Conservation (phyloP, 2,113 vertebrate species). For the Larimichthys polyactis region DNA sequence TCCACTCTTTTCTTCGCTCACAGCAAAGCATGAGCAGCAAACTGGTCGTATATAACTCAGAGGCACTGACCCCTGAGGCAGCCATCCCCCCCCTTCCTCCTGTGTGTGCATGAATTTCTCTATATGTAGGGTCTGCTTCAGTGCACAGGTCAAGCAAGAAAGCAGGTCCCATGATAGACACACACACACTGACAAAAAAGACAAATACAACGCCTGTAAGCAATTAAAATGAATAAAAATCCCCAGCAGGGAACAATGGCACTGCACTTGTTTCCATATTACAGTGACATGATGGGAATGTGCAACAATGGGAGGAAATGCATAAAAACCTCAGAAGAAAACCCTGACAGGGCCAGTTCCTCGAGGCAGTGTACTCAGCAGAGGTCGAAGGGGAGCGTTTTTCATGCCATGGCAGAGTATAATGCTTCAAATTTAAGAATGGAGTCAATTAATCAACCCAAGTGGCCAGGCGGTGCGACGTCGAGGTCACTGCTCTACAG, state of each 20-base stretch:
- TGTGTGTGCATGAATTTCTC: slow-evolving; percentile 29
- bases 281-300: slow-evolving; percentile 36
- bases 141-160: slow-evolving; percentile 61
- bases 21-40: slow-evolving; percentile 49
- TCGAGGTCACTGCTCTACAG: neutral
- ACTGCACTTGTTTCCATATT: slow-evolving; percentile 9
- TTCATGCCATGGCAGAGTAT: slow-evolving; percentile 14
- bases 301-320: slow-evolving; percentile 67
- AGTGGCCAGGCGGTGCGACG: slow-evolving; percentile 4
- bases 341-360: slow-evolving; percentile 28
- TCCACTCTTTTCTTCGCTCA: neutral
- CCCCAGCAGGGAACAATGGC: slow-evolving; percentile 30
- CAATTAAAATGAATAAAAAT: slow-evolving; percentile 12
- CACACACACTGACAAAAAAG: slow-evolving; percentile 4
- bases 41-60: slow-evolving; percentile 57
- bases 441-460: neutral
- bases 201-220: slow-evolving; percentile 18
- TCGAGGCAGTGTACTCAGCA: slow-evolving; percentile 35
- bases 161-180: slow-evolving; percentile 41
- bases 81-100: slow-evolving; percentile 32
- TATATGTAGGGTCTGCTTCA: slow-evolving; percentile 32
- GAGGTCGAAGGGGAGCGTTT: slow-evolving; percentile 48
- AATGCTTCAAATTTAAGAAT: slow-evolving; percentile 20
- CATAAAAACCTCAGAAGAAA: slow-evolving; percentile 42
- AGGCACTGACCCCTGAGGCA: slow-evolving; percentile 67